Evolutionary conservation across 92 coral and sea anemone species (phyloP), one percentile per base, ranked within the genome.

Genomic region (Meandrina meandrites): DNA sequence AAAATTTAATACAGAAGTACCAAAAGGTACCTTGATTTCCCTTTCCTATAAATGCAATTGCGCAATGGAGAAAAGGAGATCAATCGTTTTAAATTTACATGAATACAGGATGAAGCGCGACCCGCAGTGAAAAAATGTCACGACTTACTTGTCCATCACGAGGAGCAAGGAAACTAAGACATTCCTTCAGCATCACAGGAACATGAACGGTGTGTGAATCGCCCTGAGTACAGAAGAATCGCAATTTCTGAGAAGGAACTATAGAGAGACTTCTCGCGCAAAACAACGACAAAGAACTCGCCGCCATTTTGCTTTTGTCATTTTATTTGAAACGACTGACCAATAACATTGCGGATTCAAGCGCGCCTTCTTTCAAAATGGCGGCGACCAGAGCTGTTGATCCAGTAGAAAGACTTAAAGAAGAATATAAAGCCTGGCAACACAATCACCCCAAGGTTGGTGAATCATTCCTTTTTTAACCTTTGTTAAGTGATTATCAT

Each of bases 351-450:
- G 80, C 27, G 66, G 75, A 21, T 60, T 76, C 88, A 64, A 58
- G 75, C 62, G 76, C 88, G 81, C 77, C 54, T 24, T 67, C n/a
- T 45, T 89, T 85, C 85, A 91, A 89, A 81, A 92, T 92, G 94
- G 94, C 94, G 90, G 80, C 86, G 35, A 62, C 45, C 51, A 85
- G 88, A 35, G 51, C 54, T 62, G 98, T 95, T 45, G 96, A 95
- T 87, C 90, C 96, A 5, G 85, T 84, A 17, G 96, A 95, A 85
- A 80, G 98, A 78, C 78, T 95, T 21, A 77, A 91, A 86, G 99
- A 95, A 60, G 99, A 96, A 77, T 88, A 90, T 66, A 93, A 92
- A 78, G 98, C 99, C 8, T 96, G 99, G 99, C 89, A 92, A 81
- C 90, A 87, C 67, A 81, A 66, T 18, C 98, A 95, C 71, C 98